Evolutionary conservation across 2,888 invertebrate genomes (phyloP), one percentile per base, ranked within the genome.

Genomic region (Patella depressa): DNA sequence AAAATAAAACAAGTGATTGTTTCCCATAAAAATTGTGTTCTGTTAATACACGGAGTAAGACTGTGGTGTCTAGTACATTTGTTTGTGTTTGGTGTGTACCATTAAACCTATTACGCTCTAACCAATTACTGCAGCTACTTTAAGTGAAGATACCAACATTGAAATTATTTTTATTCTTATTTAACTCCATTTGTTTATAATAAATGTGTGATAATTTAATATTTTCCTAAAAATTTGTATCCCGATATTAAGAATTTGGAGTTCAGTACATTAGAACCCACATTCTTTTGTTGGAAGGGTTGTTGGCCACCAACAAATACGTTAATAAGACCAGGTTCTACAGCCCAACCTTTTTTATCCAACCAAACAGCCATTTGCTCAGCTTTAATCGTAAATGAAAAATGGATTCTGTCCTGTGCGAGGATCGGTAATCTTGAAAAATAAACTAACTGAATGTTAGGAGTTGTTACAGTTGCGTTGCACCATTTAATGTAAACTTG

Each of bases 401-500:
- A 9, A 1, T 75, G 72, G 14, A 73, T 59, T 19, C 80, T 79
- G 65, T 82, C 73, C 4, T 82, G 80, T 3, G 71, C 74, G 3
- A 45, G 55, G 5, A 86, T 72, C 11, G 79, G 73, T 53, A 80
- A 78, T 7, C 88, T 79, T 14, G 81, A 80, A 76, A 88, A 86
- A 34, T 80, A 83, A 11, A 85, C 87, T 14, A 89, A 82, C 79
- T 89, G 89, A 53, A 85, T 81, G 53, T 72, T 78, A 0, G 88
- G 88, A 59, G 84, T 86, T 2, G 81, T 72, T 2, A 86, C 85
- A 12, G 82, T 83, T 1, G 83, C 75, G 77, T 85, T 84, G 24
- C 79, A 71, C 89, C 89, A 89, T 3, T 84, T 83, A 45, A 89
- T 85, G 75, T 89, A 89, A 11, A 89, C 84, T 80, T 89, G 86